Percentiles rank a stretch among this genome's conserved stretches.
These are phyloP conservation scores for Palythoa grandiflora DNA, from an alignment of 92 coral and sea anemone genomes.

Conservation along the genomic window DNA sequence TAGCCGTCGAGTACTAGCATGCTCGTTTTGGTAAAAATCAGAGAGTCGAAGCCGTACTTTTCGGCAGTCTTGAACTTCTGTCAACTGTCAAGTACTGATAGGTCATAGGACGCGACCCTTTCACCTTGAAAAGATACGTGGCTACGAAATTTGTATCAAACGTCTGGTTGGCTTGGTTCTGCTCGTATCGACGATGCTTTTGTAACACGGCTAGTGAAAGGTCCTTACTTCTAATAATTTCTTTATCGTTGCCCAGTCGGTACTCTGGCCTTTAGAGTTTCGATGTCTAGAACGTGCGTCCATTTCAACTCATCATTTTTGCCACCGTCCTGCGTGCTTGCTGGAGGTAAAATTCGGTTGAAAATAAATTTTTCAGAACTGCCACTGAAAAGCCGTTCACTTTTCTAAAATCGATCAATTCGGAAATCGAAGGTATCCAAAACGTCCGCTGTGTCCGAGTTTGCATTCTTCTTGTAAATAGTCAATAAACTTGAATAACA, in stretches of 20 bases:
- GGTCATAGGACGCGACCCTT: slow-evolving; percentile 44
- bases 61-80: slow-evolving; percentile 54
- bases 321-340: slow-evolving; percentile 54
- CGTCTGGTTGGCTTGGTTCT: slow-evolving; percentile 46
- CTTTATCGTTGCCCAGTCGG: slow-evolving; percentile 69
- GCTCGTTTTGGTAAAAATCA: slow-evolving; percentile 54
- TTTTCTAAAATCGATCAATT: slow-evolving; percentile 60
- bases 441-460: neutral
- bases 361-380: slow-evolving; percentile 30
- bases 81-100: slow-evolving; percentile 43
- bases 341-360: slow-evolving; percentile 58
- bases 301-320: slow-evolving; percentile 64
- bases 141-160: slow-evolving; percentile 56
- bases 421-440: slow-evolving; percentile 60
- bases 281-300: slow-evolving; percentile 63
- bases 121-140: slow-evolving; percentile 52
- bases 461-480: neutral
- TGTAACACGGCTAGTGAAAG: slow-evolving; percentile 46
- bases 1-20: slow-evolving; percentile 61
- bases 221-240: slow-evolving; percentile 51
- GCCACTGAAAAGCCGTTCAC: slow-evolving; percentile 42
- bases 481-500: neutral
- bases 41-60: slow-evolving; percentile 57
- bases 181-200: slow-evolving; percentile 35
- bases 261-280: slow-evolving; percentile 56